These are phyloP conservation scores for Drosophila antonietae DNA, from an alignment of 2,888 invertebrate species.

Conservation along the genomic window DNA sequence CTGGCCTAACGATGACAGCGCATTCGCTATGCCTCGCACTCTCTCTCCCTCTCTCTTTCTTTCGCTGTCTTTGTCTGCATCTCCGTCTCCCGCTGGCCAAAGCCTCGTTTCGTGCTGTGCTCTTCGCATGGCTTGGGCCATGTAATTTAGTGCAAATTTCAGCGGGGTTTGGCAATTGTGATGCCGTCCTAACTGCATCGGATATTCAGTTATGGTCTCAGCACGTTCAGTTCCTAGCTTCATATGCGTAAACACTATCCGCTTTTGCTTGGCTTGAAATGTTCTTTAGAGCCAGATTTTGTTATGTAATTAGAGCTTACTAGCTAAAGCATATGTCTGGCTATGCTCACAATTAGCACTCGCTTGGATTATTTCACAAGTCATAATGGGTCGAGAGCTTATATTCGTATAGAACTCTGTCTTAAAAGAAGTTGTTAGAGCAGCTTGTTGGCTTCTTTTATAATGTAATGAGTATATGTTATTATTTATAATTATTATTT, in stretches of 20 bases:
- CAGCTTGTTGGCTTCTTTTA: not conserved
- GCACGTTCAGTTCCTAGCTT: not conserved
- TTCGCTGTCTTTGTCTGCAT: not conserved
- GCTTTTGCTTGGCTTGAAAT: not conserved
- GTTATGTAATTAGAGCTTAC: not conserved
- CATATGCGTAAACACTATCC: slow-evolving; percentile 2
- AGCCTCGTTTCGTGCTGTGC: slow-evolving; percentile 6
- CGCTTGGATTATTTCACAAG: not conserved
- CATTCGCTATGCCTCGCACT: not conserved
- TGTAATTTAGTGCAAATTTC: slow-evolving; percentile 51
- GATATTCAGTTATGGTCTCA: slow-evolving; percentile 5
- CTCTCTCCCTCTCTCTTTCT: not conserved
- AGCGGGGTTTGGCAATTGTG: slow-evolving; percentile 34
- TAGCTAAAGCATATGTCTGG: not conserved
- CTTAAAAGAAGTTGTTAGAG: not conserved
- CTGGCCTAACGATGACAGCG: slow-evolving; percentile 51
- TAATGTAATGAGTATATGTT: too few relatives aligned
- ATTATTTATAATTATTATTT: too few relatives aligned
- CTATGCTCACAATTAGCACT: not conserved
- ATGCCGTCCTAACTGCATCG: slow-evolving; percentile 10
- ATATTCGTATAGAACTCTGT: too few relatives aligned
- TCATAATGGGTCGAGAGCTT: not conserved
- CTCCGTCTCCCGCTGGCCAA: slow-evolving; percentile 9
- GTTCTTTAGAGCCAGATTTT: not conserved
- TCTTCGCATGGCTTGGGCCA: slow-evolving; percentile 10